Evolutionary conservation across 1,140 invertebrate genomes (phyloP).

Genomic region (Drosophila fuyamai): DNA sequence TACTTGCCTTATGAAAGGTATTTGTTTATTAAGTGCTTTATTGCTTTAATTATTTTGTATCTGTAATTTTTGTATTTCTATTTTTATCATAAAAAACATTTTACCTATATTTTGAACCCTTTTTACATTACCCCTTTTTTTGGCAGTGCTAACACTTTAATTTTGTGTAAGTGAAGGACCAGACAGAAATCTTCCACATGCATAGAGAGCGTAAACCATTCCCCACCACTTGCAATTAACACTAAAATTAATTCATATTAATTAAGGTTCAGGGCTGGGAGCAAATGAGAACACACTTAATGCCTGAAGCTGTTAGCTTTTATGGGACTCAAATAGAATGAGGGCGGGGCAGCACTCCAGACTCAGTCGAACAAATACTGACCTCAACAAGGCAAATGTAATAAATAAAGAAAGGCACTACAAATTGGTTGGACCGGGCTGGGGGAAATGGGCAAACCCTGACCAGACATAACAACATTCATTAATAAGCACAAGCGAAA

Average conservation of each 20-base stretch:
- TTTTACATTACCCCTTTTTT: constrained; percentile 13
- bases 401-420: constrained; percentile 67
- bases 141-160: constrained; percentile 61
- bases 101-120: too few relatives aligned
- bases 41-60: not conserved
- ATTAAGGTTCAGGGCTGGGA: constrained; percentile 63
- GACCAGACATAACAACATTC: constrained; percentile 75
- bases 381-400: constrained; percentile 80
- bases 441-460: constrained; percentile 57
- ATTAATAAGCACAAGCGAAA: constrained; percentile 76
- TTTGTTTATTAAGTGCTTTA: not conserved
- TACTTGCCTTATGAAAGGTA: too few relatives aligned
- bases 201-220: constrained; percentile 51
- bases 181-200: constrained; percentile 35
- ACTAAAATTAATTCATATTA: constrained; percentile 83
- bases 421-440: constrained; percentile 28
- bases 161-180: constrained; percentile 37
- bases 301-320: constrained; percentile 68
- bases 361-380: constrained; percentile 67
- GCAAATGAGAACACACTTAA: constrained; percentile 80
- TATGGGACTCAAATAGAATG: constrained; percentile 48
- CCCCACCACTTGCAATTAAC: constrained; percentile 80
- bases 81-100: too few relatives aligned
- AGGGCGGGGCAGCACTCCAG: constrained; percentile 21
- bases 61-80: not conserved